Conservation (phyloP, 2,888 invertebrate species). For the Leptopilina syphax region DNA sequence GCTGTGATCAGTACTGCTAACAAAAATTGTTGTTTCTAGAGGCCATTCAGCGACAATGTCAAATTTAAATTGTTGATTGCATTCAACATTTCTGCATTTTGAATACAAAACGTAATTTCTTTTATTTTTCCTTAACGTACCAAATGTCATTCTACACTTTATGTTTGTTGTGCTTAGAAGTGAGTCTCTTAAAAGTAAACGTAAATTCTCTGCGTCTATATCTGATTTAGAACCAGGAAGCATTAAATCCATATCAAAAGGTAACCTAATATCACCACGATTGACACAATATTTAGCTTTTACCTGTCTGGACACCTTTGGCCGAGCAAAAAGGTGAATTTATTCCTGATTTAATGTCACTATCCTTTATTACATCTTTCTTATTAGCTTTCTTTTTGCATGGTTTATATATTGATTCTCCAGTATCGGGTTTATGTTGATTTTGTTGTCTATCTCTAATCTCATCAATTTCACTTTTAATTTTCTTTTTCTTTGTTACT, state of each 20-base stretch:
- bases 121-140: background rate
- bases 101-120: background rate
- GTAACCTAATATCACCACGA: background rate
- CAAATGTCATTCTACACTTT: background rate
- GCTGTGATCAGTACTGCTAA: background rate
- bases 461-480: too few species aligned
- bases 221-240: background rate
- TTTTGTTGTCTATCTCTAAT: too few species aligned
- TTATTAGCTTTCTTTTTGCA: too few species aligned
- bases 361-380: too few species aligned
- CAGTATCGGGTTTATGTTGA: too few species aligned
- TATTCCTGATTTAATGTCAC: too few species aligned
- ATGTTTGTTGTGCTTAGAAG: background rate
- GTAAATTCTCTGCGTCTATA: background rate
- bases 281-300: background rate
- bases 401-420: too few species aligned
- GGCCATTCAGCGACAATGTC: background rate
- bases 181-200: background rate
- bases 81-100: background rate
- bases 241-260: background rate
- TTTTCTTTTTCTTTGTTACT: too few species aligned
- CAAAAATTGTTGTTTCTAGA: background rate
- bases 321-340: too few species aligned
- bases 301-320: background rate
- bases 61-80: background rate